phyloP scores from a whole-genome alignment of 2,888 invertebrate species.

The Tipula lateralis region DNA sequence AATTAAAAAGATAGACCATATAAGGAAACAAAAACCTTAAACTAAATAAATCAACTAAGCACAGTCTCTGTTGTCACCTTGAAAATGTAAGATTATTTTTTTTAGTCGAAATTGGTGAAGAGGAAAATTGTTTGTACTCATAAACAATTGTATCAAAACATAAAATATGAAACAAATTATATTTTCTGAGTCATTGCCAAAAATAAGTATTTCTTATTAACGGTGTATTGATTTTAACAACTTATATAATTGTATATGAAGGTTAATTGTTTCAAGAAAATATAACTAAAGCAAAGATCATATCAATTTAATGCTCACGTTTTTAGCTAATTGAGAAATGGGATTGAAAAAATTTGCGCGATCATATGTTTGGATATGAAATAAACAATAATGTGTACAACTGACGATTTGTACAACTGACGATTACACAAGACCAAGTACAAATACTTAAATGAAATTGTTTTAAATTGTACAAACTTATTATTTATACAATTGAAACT shows the following conservation, averaged over 20 bases:
- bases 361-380: not conserved
- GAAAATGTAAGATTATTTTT: constrained; percentile 11
- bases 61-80: not conserved
- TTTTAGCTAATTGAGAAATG: not conserved
- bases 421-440: not conserved
- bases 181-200: not conserved
- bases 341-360: not conserved
- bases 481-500: not conserved
- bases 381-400: not conserved
- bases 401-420: not conserved
- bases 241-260: not conserved
- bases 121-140: not conserved
- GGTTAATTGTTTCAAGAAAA: not conserved
- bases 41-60: constrained; percentile 19
- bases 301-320: not conserved
- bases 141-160: too few species aligned
- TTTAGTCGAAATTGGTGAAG: not conserved
- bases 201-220: not conserved
- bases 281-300: not conserved
- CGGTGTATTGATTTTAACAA: not conserved
- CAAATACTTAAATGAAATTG: not conserved
- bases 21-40: not conserved
- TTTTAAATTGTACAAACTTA: not conserved
- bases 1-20: not conserved
- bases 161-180: not conserved